Evolutionary conservation across 2,113 vertebrate genomes (phyloP), one percentile per base, ranked within the genome.

Genomic region (Equus przewalskii): DNA sequence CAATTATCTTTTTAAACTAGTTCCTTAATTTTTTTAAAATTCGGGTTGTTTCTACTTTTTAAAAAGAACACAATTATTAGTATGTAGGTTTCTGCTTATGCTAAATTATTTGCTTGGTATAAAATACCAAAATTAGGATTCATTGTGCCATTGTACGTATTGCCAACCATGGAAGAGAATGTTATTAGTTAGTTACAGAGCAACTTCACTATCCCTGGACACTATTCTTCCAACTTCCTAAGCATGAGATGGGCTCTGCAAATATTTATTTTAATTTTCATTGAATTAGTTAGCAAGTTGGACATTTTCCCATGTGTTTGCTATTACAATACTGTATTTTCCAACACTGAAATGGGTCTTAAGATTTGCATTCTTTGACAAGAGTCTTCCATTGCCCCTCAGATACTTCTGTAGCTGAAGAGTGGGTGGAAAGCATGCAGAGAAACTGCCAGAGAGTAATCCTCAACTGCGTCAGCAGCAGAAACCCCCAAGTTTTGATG

Each of bases 201-300:
- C 19, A 84, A 65, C 26, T 46, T 95, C 58, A 82, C 10, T 28
- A 72, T 79, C 51, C 28, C 60, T 78, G 12, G 41, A 78, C 56
- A 72, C 6, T 54, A 58, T 62, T 56, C 62, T 80, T 19, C 64
- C 83, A 92, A 86, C 49, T 67, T 87, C 33, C 19, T 80, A 85
- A 82, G 49, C 21, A 73, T 21, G 92, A 89, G 41, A 65, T n/a
- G 24, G 60, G 58, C 51, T 92, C 70, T 54, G 33, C 56, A 96
- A 96, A 96, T 24, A 83, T 33, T 65, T 58, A 80, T 69, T 44
- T 73, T 60, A 72, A 64, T 44, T 91, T 92, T 41, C 46, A 94
- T 64, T 87, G 46, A 65, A 80, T 75, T 72, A 95, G 14, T 84
- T 70, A 96, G 28, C 88, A 97, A 78, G 70, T 0, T 70, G 46